A percentile compares a stretch with the other conserved stretches of the same genome.
Conservation (phyloP, 35 echinoderm and acorn worm genomes). For the Lytechinus pictus region DNA sequence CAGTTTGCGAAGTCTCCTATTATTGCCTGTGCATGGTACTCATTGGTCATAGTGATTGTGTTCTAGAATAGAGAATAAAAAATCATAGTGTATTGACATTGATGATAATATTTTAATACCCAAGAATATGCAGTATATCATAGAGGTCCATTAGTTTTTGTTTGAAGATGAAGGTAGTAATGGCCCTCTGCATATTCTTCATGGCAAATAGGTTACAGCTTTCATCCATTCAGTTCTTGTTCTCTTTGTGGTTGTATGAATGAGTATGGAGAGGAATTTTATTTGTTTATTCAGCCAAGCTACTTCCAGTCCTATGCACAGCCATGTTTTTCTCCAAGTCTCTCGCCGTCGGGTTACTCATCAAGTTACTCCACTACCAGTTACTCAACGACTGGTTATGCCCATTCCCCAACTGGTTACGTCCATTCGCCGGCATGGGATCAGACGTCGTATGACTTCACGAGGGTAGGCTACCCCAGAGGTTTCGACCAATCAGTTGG, state of each 20-base stretch:
- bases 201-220: not conserved
- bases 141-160: not conserved
- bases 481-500: not conserved
- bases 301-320: not conserved
- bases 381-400: not conserved
- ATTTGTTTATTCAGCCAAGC: not conserved
- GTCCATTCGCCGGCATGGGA: not conserved
- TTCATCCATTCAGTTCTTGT: not conserved
- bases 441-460: slow-evolving; percentile 7
- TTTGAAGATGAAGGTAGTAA: not conserved
- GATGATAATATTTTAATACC: not conserved
- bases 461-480: not conserved
- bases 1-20: not conserved
- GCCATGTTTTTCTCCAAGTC: not conserved
- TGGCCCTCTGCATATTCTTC: not conserved
- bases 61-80: not conserved
- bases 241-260: not conserved
- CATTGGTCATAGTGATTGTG: not conserved
- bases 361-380: not conserved
- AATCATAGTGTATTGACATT: not conserved
- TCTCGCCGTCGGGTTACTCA: not conserved
- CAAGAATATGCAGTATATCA: not conserved
- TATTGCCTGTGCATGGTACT: not conserved
- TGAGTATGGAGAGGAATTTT: not conserved
- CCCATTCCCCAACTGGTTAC: not conserved